Evolutionary conservation across 64 coral and sea anemone genomes (phyloP), one percentile per base, ranked within the genome.

Genomic region (Montipora cactus): DNA sequence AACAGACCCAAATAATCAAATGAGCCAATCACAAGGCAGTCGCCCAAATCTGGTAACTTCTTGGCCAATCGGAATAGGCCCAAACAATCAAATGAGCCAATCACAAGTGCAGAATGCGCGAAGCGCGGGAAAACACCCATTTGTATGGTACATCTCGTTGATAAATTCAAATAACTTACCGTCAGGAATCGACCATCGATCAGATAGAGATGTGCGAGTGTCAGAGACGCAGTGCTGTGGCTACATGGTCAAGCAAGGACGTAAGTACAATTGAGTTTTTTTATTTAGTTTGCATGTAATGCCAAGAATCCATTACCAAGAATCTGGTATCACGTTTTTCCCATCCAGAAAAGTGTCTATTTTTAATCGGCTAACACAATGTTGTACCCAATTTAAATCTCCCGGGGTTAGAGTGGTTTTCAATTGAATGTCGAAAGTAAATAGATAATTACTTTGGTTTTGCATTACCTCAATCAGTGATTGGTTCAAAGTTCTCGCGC

Each of bases 181-280:
- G 11, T 4, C 78, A 97, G 95, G 89, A 75, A 73, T 97, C 15
- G 83, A 97, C 57, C 87, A 90, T 53, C 10, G 44, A 1, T 91
- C 81, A 22, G 95, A 97, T 21, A 78, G 15, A 79, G 87, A 93
- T 28, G 89, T 97, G 5, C 52, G 5, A 59, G 84, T 97, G 16
- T 76, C 89, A 0, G 93, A 94, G 53, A 94, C 51, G 16, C 75
- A 68, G 61, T 97, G 95, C 44, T 92, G 92, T 89, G 95, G 95
- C 11, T 97, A 94, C 58, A 94, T 97, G 88, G 78, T 97, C 6
- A 97, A 97, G 91, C 95, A 92, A 80, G 95, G 95, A 78, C 86
- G 95, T 97, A 76, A 97, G 95, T 90, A 9, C 4, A 18, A 71
- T 7, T 23, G 18, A 22, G 20, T 71, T 23, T 2, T 23, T 64